Evolutionary conservation across 1,140 invertebrate species (phyloP), one percentile per base, ranked within the genome.

Genomic region (Anastrepha obliqua): DNA sequence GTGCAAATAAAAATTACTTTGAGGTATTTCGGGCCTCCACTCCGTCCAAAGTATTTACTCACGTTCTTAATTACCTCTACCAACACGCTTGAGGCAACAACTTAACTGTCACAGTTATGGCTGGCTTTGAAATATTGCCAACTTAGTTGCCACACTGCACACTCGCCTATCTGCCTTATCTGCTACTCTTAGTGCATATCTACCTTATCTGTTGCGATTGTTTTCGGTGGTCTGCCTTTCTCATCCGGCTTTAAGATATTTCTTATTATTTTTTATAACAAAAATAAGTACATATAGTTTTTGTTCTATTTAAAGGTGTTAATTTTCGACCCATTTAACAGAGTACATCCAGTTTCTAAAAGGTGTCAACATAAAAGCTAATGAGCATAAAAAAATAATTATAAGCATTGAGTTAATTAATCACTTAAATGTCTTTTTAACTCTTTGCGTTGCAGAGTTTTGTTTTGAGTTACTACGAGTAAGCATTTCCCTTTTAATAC

Each of bases 311-410:
- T 20, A 20, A 81, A 81, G n/a, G 74, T 81, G 44, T 58, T 55
- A 81, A 81, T 81, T 55, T 55, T 47, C 42, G 39, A 74, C 39
- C 67, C 47, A 81, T 55, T 81, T 55, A 81, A 17, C 60, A 8
- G 13, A 17, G n/a, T 17, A 62, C 9, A 2, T 81, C 20, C 17
- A 55, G 17, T 47, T 55, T 55, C 15, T 74, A 55, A 81, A 81
- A 29, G 74, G 47, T 81, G 74, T 55, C 47, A 81, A 81, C 74
- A 81, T 81, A 81, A 81, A 81, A 81, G 47, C n/a, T 81, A 81
- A 81, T 58, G 47, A 55, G 74, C 5, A 55, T 2, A 81, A 81
- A 9, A 55, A 55, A 55, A 55, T 55, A 58, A 81, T 81, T 81
- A 20, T 55, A 81, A 55, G 17, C 44, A 55, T 58, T 81, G 20